Evolutionary conservation across 1,140 invertebrate species (phyloP), one percentile per base, ranked within the genome.

Genomic region (Plodia interpunctella): DNA sequence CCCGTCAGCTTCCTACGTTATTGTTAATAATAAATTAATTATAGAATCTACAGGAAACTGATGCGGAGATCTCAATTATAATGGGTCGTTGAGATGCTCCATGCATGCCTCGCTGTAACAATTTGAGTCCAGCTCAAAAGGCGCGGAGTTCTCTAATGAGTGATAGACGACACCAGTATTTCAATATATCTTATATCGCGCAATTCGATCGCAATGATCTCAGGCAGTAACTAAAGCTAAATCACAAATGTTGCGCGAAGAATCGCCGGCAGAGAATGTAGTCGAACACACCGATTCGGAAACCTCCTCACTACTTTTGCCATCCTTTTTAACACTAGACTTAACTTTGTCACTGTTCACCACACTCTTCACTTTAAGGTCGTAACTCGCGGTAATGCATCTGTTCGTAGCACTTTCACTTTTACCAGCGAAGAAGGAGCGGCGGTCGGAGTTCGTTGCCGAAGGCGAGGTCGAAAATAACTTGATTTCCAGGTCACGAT

Each of bases 401-500:
- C 69, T 78, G 77, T 79, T 88, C 73, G 76, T 76, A 65, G 69
- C 82, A 87, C 84, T 89, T 82, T 84, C 83, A 86, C 85, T 84
- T 80, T 82, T 87, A 66, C 81, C 84, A 58, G 71, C 80, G 71
- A 87, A 87, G 66, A 89, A 87, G 70, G 87, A 87, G 65, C 78
- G 80, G 65, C 76, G 79, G 62, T 86, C 80, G 67, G 76, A 74
- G 72, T 77, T 80, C 72, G 74, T 78, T 60, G 86, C 83, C 72
- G 82, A 76, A 53, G 91, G 89, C 67, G 91, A 92, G 25, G 89
- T 90, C 55, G 93, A 93, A 79, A 94, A 95, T 82, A 95, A 94
- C 72, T 94, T 94, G 72, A 95, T 95, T 83, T 96, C 94, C 67
- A 95, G 84, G 79, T 95, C 94, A 52, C 94, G 90, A 73, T 95